Evolutionary conservation across 1,140 invertebrate species (phyloP).

Genomic region (Lineus longissimus): DNA sequence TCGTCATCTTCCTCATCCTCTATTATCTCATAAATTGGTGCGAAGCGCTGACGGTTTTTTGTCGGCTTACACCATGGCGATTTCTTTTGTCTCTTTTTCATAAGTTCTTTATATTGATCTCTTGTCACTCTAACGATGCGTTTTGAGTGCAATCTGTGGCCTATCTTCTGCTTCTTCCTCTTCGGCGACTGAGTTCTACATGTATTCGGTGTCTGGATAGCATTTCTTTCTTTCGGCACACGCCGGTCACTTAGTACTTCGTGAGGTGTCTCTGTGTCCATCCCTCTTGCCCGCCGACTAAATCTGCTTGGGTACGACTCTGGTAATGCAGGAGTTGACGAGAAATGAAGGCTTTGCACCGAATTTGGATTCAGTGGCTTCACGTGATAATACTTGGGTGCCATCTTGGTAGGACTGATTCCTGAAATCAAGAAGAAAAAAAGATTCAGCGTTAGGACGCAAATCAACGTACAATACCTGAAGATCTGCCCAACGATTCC

Average conservation of each 20-base stretch:
- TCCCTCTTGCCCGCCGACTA: too few species aligned
- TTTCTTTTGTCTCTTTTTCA: constrained; percentile 19
- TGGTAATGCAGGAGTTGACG: background rate
- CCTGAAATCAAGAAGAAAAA: constrained; percentile 5
- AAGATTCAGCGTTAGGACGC: too few species aligned
- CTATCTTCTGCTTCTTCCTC: constrained; percentile 14
- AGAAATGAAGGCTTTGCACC: background rate
- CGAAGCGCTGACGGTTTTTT: background rate
- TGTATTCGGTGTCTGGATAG: constrained; percentile 24
- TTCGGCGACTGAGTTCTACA: constrained; percentile 15
- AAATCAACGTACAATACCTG: constrained; percentile 4
- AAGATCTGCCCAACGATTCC: too few species aligned
- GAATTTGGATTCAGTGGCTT: background rate
- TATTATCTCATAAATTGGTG: background rate
- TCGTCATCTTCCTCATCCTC: constrained; percentile 16
- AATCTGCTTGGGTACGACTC: too few species aligned
- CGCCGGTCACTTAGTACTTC: background rate
- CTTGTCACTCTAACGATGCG: constrained; percentile 5
- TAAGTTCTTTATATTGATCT: constrained; percentile 11
- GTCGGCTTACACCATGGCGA: constrained; percentile 21
- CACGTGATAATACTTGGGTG: background rate
- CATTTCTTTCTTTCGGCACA: constrained; percentile 15
- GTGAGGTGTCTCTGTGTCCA: background rate
- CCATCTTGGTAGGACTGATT: background rate
- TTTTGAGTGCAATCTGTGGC: constrained; percentile 4